Evolutionary conservation across 2,797 vertebrate species (phyloP).

Genomic region (Mallotus villosus): DNA sequence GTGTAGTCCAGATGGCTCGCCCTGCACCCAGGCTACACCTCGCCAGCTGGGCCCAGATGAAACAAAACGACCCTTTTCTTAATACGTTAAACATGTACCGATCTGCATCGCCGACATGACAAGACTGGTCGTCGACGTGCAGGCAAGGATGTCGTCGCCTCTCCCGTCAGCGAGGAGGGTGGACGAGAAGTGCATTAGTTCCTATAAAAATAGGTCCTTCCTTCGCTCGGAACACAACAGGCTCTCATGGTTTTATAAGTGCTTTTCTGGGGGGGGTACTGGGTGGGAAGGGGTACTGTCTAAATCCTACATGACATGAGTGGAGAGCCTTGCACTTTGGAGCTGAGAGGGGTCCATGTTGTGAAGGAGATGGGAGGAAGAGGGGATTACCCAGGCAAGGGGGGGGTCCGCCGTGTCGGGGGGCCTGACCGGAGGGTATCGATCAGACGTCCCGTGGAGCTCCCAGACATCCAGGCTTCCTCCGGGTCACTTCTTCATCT

Average conservation of each 20-base stretch:
- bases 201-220: too few species aligned
- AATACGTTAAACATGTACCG: too few species aligned
- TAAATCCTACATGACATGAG: conserved; percentile 46
- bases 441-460: conserved; percentile 1
- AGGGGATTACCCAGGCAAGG: not conserved
- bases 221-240: not conserved
- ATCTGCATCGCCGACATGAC: too few species aligned
- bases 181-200: too few species aligned
- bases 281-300: not conserved
- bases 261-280: conserved; percentile 26
- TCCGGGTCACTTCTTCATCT: conserved; percentile 86
- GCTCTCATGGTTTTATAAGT: not conserved
- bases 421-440: not conserved
- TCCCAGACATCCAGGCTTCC: not conserved
- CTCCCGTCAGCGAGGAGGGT: too few species aligned
- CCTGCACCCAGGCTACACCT: not conserved
- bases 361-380: conserved; percentile 3
- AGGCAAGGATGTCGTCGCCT: too few species aligned
- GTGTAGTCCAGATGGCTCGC: not conserved
- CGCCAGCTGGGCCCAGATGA: too few species aligned
- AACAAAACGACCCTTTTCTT: too few species aligned
- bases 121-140: too few species aligned
- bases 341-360: conserved; percentile 1
- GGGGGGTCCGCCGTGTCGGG: not conserved
- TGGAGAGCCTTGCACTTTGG: conserved; percentile 7